Evolutionary conservation across 1,140 invertebrate species (phyloP).

Genomic region (Notospermus geniculatus): DNA sequence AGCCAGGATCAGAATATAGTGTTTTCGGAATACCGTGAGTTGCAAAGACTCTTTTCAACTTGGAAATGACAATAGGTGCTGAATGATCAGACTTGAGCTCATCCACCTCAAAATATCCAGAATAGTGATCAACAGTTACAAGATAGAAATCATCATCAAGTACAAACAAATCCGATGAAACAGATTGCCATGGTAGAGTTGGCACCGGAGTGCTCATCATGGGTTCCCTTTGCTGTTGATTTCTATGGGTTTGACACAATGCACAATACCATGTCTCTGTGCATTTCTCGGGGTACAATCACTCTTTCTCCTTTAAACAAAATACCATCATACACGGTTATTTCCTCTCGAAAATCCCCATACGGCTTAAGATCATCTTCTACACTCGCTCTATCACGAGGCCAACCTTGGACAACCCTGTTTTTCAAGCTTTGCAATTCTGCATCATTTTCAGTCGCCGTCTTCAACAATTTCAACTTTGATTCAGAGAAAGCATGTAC

Average conservation of each 20-base stretch:
- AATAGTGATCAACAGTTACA: constrained; percentile 23
- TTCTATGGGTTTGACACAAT: constrained; percentile 22
- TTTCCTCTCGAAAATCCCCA: background rate
- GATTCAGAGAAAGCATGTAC: background rate
- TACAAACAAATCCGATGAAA: constrained; percentile 22
- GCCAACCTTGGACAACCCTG: background rate
- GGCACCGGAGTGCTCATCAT: constrained; percentile 17
- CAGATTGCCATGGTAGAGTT: constrained; percentile 21
- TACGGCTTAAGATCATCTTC: background rate
- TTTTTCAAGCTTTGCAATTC: background rate
- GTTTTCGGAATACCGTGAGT: background rate
- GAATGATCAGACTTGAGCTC: background rate
- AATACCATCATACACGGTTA: background rate
- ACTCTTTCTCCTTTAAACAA: constrained; percentile 3
- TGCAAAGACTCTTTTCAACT: background rate
- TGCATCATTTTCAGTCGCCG: background rate
- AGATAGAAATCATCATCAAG: constrained; percentile 18
- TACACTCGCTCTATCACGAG: background rate
- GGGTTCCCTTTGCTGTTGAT: constrained; percentile 18
- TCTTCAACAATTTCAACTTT: background rate
- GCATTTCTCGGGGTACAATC: background rate
- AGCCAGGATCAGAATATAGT: background rate
- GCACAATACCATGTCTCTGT: background rate
- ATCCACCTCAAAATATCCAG: constrained; percentile 4
- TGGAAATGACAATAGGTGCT: background rate